Conservation (phyloP, 2,888 invertebrate genomes). For the Lasioglossum oenotherae region DNA sequence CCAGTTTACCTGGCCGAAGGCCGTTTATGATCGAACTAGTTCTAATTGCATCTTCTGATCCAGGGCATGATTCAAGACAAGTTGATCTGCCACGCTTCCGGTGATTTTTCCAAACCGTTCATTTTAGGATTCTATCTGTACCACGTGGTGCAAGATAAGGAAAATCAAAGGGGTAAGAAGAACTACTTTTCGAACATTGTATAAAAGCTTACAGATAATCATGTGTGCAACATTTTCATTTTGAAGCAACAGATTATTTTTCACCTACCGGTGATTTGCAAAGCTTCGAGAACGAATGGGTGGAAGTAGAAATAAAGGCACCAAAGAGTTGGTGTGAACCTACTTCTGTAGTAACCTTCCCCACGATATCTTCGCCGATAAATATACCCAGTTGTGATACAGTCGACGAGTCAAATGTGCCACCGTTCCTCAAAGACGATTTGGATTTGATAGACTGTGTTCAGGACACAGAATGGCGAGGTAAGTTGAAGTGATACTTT, state of each 20-base stretch:
- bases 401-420: constrained; percentile 80
- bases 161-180: constrained; percentile 80
- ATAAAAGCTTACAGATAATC: constrained; percentile 54
- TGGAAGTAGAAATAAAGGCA: constrained; percentile 92
- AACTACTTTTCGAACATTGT: constrained; percentile 14
- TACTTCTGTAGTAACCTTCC: constrained; percentile 73
- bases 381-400: constrained; percentile 78
- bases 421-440: constrained; percentile 80
- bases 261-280: constrained; percentile 90
- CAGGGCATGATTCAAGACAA: constrained; percentile 91
- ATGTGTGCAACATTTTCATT: constrained; percentile 85
- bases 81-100: constrained; percentile 96
- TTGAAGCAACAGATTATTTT: constrained; percentile 86
- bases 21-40: not conserved
- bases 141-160: constrained; percentile 91
- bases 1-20: not conserved
- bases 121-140: constrained; percentile 97
- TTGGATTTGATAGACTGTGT: constrained; percentile 73
- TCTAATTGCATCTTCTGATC: constrained; percentile 67
- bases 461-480: constrained; percentile 77
- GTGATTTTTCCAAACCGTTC: constrained; percentile 91
- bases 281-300: constrained; percentile 96
- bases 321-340: constrained; percentile 85
- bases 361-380: constrained; percentile 83
- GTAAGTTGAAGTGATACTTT: constrained; percentile 48